Evolutionary conservation across 2,797 vertebrate genomes (phyloP).

Genomic region (Lacerta bilineata): DNA sequence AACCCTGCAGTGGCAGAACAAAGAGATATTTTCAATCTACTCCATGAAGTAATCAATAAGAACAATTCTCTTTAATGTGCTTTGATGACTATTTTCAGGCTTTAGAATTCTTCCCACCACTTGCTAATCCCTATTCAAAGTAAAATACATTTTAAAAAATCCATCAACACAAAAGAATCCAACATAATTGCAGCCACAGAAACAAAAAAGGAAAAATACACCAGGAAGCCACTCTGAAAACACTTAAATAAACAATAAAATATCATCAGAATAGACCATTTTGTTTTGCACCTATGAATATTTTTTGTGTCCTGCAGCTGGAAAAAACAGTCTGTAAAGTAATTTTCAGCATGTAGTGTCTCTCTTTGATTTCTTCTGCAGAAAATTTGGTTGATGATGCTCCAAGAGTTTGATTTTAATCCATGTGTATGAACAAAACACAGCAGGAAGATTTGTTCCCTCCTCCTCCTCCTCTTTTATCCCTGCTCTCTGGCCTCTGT

Average conservation of each 20-base stretch:
- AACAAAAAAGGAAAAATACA: conserved; percentile 17
- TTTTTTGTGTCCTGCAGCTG: conserved; percentile 35
- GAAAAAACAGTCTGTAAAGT: conserved; percentile 18
- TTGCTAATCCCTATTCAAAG: conserved; percentile 53
- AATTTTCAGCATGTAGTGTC: conserved; percentile 16
- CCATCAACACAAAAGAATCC: conserved; percentile 41
- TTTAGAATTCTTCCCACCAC: conserved; percentile 42
- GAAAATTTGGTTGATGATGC: conserved; percentile 28
- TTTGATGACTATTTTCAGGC: conserved; percentile 41
- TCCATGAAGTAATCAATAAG: conserved; percentile 35
- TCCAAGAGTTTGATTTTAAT: neutral
- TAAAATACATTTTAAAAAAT: conserved; percentile 13
- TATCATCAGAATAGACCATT: neutral
- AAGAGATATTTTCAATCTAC: conserved; percentile 9
- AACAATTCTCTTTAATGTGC: conserved; percentile 50
- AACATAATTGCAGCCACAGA: conserved; percentile 10
- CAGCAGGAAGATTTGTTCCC: neutral
- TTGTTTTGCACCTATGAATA: conserved; percentile 16
- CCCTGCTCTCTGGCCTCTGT: neutral
- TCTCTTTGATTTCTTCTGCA: neutral
- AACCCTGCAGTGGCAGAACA: conserved; percentile 7
- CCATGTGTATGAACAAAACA: neutral
- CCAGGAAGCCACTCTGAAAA: conserved; percentile 43
- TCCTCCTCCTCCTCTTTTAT: neutral
- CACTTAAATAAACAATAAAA: conserved; percentile 53